Base-by-base conservation (phyloP, 1,140 invertebrate genomes). In the Dreissena polymorpha region DNA sequence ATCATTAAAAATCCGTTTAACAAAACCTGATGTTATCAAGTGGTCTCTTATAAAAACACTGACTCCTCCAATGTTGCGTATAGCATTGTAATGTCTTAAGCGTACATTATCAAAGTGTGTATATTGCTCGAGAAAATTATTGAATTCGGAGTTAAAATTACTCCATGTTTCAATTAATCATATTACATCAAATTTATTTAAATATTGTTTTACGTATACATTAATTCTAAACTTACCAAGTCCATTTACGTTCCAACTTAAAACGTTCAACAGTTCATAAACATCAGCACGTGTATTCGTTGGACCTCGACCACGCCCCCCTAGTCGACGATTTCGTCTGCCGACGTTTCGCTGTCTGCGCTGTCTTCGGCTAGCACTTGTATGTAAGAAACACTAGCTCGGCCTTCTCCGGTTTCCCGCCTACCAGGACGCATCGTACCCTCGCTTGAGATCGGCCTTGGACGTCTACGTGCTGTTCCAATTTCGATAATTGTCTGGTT, bases 101-200 rank as follows among this genome's bases (percentile, higher is more conserved):
- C 67, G 23, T 27, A 68, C 67, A 68, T 27, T 21, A 27, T 68
- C 67, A 25, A 68, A 68, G 25, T 68, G 67, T 21, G 18, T 21
- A 27, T 68, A 68, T 21, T n/a, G 25, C 16, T n/a, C 14, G 16
- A 68, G 67, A 68, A 68, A 68, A n/a, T 18, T 21, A 68, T 68
- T 18, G 29, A 21, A 68, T 27, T 68, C 67, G 5, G 67, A 60
- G 18, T 68, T 68, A 68, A 68, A 68, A 68, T 39, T 7, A 68
- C 67, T 27, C 67, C 67, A 68, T 68, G 67, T 68, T 27, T 68
- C 67, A 21, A 68, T 1, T 68, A 68, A 68, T 27, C 67, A 3
- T n/a, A 68, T 39, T 2, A 68, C 25, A 68, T 68, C 67, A 68
- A 68, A 68, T 27, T 68, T 68, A 25, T 68, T 68, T 27, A 68